phyloP scores from a whole-genome alignment of 2,888 invertebrate species.

The Plebejus melissa region DNA sequence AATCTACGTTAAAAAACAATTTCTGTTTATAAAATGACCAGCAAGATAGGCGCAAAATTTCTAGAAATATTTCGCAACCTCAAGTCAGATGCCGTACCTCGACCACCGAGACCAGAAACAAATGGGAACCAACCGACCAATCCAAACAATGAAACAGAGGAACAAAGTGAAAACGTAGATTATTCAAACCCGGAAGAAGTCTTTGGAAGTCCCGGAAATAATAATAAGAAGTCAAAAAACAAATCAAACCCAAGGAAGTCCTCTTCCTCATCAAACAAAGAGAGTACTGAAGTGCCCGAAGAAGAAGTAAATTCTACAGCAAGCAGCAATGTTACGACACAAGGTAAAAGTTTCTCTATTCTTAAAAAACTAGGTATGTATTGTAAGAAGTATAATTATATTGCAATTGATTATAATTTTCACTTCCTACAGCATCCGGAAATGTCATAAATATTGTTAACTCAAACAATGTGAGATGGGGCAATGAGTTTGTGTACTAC shows the following conservation, averaged over 20 bases:
- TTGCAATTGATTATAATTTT: constrained; percentile 28
- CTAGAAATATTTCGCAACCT: constrained; percentile 64
- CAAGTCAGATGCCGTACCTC: constrained; percentile 74
- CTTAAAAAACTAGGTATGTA: background rate
- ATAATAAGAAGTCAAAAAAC: constrained; percentile 46
- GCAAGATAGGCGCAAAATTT: constrained; percentile 49
- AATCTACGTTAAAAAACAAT: background rate
- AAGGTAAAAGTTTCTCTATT: constrained; percentile 47
- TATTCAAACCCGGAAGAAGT: constrained; percentile 50
- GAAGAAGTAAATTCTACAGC: constrained; percentile 40
- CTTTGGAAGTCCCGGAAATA: constrained; percentile 47
- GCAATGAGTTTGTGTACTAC: constrained; percentile 62
- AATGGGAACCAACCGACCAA: constrained; percentile 34
- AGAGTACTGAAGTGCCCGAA: constrained; percentile 35
- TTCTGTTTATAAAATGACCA: constrained; percentile 36
- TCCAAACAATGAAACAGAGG: constrained; percentile 37
- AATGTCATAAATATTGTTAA: constrained; percentile 73
- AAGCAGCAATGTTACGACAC: constrained; percentile 57
- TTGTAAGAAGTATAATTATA: constrained; percentile 7
- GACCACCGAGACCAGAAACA: constrained; percentile 58
- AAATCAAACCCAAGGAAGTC: constrained; percentile 48
- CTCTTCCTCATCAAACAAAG: constrained; percentile 37
- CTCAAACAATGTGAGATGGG: constrained; percentile 64
- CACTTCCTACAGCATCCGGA: constrained; percentile 57
- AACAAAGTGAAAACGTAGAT: constrained; percentile 45